A percentile compares a stretch with the other conserved stretches of the same genome.
These are phyloP conservation scores for Bombus turneri DNA, from an alignment of 1,140 invertebrate species.

Conservation along the genomic window DNA sequence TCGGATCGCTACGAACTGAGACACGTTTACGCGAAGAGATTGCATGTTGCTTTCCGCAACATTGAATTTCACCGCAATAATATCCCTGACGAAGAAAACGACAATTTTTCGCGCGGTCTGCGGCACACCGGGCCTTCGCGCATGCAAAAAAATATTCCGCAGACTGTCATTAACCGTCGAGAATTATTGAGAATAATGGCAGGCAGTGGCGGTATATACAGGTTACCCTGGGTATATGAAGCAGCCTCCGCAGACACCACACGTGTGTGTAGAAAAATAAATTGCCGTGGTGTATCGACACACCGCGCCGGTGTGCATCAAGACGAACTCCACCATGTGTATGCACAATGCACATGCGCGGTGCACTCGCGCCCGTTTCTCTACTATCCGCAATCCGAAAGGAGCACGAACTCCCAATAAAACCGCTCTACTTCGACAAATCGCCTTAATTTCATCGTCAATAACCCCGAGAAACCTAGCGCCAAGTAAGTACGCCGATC, in stretches of 20 bases:
- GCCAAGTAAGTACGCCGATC: slow-evolving; percentile 42
- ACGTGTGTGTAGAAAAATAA: neutral
- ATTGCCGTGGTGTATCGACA: neutral
- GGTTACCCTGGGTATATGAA: neutral
- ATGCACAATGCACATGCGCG: neutral
- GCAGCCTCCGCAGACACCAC: neutral
- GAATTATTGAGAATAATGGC: neutral
- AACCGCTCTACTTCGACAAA: slow-evolving; percentile 39
- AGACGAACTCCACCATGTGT: neutral
- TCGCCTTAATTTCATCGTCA: slow-evolving; percentile 55
- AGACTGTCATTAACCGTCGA: neutral
- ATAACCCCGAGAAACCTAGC: slow-evolving; percentile 42
- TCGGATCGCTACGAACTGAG: neutral
- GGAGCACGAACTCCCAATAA: slow-evolving; percentile 29
- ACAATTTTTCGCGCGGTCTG: slow-evolving; percentile 3
- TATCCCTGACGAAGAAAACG: neutral
- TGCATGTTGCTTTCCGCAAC: slow-evolving; percentile 32
- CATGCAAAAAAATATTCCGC: neutral
- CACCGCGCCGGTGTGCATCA: neutral
- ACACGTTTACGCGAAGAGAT: slow-evolving; percentile 5
- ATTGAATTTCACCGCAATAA: slow-evolving; percentile 24
- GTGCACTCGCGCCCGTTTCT: neutral
- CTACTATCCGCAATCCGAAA: slow-evolving; percentile 11
- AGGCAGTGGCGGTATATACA: neutral
- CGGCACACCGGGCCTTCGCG: neutral